phyloP scores from a whole-genome alignment of 2,797 vertebrate species.

The Sebastes cheni region DNA sequence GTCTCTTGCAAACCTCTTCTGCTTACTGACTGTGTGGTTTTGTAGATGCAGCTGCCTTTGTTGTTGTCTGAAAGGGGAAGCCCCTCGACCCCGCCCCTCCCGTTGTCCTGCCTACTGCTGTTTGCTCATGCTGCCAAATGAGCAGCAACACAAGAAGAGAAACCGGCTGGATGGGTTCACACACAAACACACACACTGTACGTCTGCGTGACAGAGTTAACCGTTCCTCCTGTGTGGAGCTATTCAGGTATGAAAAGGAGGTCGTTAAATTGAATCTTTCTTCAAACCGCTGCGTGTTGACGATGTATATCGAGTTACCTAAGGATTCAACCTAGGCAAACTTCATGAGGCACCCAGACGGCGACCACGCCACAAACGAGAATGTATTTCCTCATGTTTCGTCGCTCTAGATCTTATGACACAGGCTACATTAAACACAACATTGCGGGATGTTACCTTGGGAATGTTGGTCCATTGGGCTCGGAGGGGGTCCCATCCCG shows the following conservation, averaged over 20 bases:
- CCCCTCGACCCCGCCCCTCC: constrained; percentile 20
- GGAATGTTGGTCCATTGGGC: constrained; percentile 97
- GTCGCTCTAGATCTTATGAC: not conserved
- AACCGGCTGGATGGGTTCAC: constrained; percentile 68
- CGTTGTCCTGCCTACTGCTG: not conserved
- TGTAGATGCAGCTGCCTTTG: constrained; percentile 50
- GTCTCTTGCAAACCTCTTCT: not conserved
- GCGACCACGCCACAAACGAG: not conserved
- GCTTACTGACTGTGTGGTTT: constrained; percentile 40
- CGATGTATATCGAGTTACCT: not conserved
- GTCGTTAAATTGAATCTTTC: not conserved
- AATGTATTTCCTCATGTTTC: not conserved
- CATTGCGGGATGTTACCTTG: constrained; percentile 84
- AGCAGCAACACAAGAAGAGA: constrained; percentile 52
- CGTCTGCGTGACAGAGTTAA: not conserved
- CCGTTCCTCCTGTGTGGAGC: not conserved
- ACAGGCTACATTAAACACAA: not conserved
- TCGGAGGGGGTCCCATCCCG: constrained; percentile 94
- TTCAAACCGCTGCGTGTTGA: not conserved
- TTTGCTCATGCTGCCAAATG: constrained; percentile 41
- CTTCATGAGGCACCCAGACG: not conserved
- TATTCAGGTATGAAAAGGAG: not conserved
- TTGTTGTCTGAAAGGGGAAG: constrained; percentile 54
- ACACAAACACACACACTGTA: not conserved
- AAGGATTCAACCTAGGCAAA: not conserved